Conservation (phyloP, 2,797 vertebrate species). For the Hemitrygon akajei region DNA sequence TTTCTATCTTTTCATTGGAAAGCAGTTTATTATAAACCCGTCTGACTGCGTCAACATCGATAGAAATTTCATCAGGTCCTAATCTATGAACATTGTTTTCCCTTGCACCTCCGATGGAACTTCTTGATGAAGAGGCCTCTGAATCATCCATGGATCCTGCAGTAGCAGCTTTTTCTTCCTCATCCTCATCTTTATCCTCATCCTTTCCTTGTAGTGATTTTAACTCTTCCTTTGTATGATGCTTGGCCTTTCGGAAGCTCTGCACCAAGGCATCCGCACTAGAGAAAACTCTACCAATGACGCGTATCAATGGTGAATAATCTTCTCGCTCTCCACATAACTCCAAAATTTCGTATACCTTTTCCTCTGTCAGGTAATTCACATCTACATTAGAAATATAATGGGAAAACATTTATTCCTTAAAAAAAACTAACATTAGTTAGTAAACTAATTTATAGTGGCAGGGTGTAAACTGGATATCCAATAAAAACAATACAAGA, state of each 20-base stretch:
- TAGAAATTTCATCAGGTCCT: constrained; percentile 70
- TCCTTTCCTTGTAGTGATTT: constrained; percentile 92
- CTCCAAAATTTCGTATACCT: constrained; percentile 78
- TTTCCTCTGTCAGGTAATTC: constrained; percentile 82
- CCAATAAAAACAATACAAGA: not conserved
- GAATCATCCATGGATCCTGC: constrained; percentile 67
- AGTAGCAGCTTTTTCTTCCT: constrained; percentile 74
- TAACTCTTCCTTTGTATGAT: constrained; percentile 65
- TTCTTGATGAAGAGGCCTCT: constrained; percentile 67
- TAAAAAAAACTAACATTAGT: too few species aligned
- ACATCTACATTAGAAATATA: constrained; percentile 65
- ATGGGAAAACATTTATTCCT: too few species aligned
- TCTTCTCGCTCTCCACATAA: constrained; percentile 79
- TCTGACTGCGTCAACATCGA: constrained; percentile 83
- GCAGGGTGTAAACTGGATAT: not conserved
- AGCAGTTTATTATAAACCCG: constrained; percentile 83
- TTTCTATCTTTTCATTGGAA: constrained; percentile 81
- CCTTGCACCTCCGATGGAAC: constrained; percentile 63
- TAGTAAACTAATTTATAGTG: not conserved
- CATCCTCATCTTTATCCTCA: constrained; percentile 87
- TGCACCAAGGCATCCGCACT: constrained; percentile 82
- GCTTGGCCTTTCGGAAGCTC: constrained; percentile 81
- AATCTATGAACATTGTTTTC: constrained; percentile 61
- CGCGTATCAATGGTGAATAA: constrained; percentile 80
- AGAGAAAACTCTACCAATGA: constrained; percentile 87